Base-by-base conservation (phyloP, 2,113 vertebrate species). In the Engraulis encrasicolus region DNA sequence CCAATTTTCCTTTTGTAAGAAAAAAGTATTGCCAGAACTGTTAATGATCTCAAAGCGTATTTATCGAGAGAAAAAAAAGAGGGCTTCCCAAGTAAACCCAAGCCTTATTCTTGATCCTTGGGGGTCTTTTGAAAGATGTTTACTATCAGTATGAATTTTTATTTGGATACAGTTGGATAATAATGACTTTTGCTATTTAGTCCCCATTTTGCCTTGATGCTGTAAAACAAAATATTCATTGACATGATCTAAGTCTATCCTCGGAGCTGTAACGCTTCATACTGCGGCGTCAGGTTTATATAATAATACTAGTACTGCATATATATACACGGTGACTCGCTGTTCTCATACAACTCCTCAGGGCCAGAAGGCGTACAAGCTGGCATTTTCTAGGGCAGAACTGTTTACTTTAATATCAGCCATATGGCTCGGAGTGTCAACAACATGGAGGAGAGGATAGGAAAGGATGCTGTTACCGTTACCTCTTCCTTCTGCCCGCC, bases 1-100 rank as follows among this genome's bases (percentile, higher is more conserved):
- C 74, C 81, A 82, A 85, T 79, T 83, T 84, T 82, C 81, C 78
- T 88, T 85, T 84, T 84, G 23, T 89, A 83, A 83, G 89, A 88
- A 87, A 88, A 90, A 78, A 91, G 83, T 50, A 88, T 79, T 34
- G 12, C 79, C 66, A 40, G 81, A 81, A 50, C 81, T 78, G 80
- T 89, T 50, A 66, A 79, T 52, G 78, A 86, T 80, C 85, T 81
- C 79, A 79, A 82, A 85, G 83, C 18, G 49, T 83, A 34, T 85
- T 85, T 74, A 14, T 74, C 31, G n/a, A n/a, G n/a, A n/a, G n/a
- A n/a, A n/a, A 34, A 37, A 81, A 40, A 86, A 23, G 78, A 85
- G 80, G 82, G 84, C 82, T 81, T 87, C 86, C 88, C 84, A 49
- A 80, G 85, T 7, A 81, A 86, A 78, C 86, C 85, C 50, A 81